Evolutionary conservation across 1,140 invertebrate genomes (phyloP).

Genomic region (Sitodiplosis mosellana): DNA sequence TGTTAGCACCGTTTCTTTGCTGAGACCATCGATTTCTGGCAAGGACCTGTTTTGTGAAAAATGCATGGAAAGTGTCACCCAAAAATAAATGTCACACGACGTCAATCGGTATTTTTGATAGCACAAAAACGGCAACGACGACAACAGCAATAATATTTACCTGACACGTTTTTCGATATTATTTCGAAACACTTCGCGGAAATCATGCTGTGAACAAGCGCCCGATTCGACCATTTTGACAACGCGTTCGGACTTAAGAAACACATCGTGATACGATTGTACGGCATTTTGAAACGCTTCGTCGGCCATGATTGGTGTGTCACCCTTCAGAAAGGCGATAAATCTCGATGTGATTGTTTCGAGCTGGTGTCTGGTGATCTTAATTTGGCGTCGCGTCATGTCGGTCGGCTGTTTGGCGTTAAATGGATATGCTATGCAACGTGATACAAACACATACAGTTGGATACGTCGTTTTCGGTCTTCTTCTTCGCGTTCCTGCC

Average conservation of each 20-base stretch:
- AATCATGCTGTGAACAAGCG: conserved; percentile 94
- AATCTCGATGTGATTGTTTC: conserved; percentile 90
- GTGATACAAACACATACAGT: conserved; percentile 94
- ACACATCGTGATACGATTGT: conserved; percentile 93
- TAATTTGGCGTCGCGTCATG: conserved; percentile 80
- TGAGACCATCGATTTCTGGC: conserved; percentile 96
- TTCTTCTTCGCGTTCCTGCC: conserved; percentile 78
- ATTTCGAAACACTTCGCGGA: conserved; percentile 94
- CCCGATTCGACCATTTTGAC: conserved; percentile 91
- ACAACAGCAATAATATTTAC: conserved; percentile 25
- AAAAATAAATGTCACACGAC: too few relatives aligned
- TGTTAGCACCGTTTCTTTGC: conserved; percentile 96
- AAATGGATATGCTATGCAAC: conserved; percentile 97
- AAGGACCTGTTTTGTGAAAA: conserved; percentile 54
- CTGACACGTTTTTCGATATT: conserved; percentile 93
- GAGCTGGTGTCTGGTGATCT: conserved; percentile 90
- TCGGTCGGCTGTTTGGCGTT: conserved; percentile 98
- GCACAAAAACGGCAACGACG: not conserved
- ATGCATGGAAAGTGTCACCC: too few relatives aligned
- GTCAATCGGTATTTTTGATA: not conserved
- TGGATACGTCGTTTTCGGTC: conserved; percentile 84
- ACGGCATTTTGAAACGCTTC: conserved; percentile 99
- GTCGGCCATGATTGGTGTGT: conserved; percentile 95
- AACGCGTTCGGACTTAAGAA: conserved; percentile 90
- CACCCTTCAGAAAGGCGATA: conserved; percentile 83